Base-by-base conservation (phyloP, 2,888 invertebrate genomes). In the Dastarcus helophoroides region DNA sequence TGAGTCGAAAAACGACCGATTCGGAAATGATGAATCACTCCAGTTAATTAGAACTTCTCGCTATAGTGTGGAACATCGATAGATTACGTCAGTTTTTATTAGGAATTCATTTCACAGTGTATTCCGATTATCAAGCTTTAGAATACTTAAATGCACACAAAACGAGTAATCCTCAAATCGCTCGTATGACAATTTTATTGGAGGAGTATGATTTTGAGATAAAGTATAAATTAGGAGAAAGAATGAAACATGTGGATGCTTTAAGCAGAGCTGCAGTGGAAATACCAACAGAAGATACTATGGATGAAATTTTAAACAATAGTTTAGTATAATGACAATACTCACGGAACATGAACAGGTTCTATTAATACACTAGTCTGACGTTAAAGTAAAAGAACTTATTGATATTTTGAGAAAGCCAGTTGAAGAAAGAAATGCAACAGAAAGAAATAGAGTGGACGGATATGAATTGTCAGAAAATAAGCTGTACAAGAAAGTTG, bases 51-150 rank as follows among this genome's bases (percentile, higher is more conserved):
- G 44, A 44, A 28, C 28, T 48, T 12, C 14, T 51, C 17, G 50
- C 50, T 1, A 37, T 51, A 5, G 38, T 52, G 2, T 48, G 46
- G 31, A 31, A 40, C 0, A 12, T 48, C 0, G 39, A 47, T 9
- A 38, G 46, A 16, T 40, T 48, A 17, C 22, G 46, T 8, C 23
- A 38, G n/a, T 39, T 47, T 23, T 24, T 49, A 4, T 30, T 49
- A 10, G 43, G 42, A 3, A 41, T 50, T 3, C 24, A 31, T 16
- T 46, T 51, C 27, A 47, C 35, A 13, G 34, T 53, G 4, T 30
- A 47, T 1, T 50, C 44, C 0, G 52, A 53, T 36, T 48, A 48
- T 29, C 46, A 47, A 32, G 44, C 47, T 2, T 22, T 50, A 3
- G 29, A 43, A 1, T 43, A 41, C 32, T 27, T 47, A 5, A 46